Evolutionary conservation across 2,888 invertebrate species (phyloP).

Genomic region (Nomada flava): DNA sequence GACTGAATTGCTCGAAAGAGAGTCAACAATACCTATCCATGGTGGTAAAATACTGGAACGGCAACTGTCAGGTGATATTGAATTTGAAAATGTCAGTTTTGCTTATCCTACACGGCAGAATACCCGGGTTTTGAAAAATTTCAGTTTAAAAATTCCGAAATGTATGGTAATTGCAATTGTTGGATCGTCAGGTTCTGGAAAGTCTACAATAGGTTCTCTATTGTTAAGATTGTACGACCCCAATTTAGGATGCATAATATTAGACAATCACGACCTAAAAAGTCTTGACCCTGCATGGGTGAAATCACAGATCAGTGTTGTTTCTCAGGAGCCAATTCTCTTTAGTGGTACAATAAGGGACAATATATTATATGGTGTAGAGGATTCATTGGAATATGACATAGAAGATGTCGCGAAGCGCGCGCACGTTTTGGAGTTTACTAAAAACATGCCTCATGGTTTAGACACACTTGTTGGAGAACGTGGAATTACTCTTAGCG

Average conservation of each 20-base stretch:
- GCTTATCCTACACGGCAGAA: conserved; percentile 89
- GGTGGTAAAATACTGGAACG: conserved; percentile 84
- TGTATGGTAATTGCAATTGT: conserved; percentile 92
- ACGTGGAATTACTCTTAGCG: conserved; percentile 94
- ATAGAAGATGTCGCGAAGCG: conserved; percentile 89
- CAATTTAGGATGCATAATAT: conserved; percentile 87
- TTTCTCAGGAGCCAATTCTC: conserved; percentile 95
- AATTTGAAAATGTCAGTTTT: conserved; percentile 90
- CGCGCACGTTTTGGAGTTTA: conserved; percentile 95
- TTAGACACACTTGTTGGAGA: conserved; percentile 95
- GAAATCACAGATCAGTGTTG: conserved; percentile 93
- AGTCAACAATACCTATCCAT: conserved; percentile 90
- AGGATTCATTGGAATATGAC: conserved; percentile 86
- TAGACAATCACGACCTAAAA: conserved; percentile 92
- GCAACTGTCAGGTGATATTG: conserved; percentile 88
- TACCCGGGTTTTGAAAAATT: conserved; percentile 87
- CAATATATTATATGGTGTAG: conserved; percentile 95
- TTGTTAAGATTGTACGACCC: conserved; percentile 96
- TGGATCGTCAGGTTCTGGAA: conserved; percentile 97
- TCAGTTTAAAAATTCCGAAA: conserved; percentile 88
- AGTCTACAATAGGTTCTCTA: conserved; percentile 95
- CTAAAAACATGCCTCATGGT: conserved; percentile 88
- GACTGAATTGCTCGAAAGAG: conserved; percentile 94
- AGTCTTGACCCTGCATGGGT: conserved; percentile 93
- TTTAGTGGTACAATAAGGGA: conserved; percentile 96